Conservation (phyloP, 2,888 invertebrate genomes). For the Eubasilissa splendida region DNA sequence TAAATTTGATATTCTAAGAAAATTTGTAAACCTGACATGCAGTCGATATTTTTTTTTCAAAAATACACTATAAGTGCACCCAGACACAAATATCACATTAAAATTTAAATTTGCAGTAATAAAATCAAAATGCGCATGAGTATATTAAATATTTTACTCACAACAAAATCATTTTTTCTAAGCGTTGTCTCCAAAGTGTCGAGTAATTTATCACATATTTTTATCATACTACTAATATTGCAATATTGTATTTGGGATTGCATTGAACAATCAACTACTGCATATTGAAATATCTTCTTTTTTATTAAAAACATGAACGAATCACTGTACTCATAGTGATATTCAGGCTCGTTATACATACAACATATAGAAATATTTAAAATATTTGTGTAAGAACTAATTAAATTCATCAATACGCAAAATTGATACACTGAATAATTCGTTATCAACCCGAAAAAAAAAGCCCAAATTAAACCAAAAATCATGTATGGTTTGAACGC, state of each 20-base stretch:
- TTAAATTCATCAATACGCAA: not conserved
- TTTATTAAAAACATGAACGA: not conserved
- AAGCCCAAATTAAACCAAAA: too few relatives aligned
- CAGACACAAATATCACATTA: too few relatives aligned
- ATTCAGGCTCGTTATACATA: not conserved
- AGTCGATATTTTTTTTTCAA: too few relatives aligned
- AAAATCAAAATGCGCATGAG: not conserved
- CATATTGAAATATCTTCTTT: not conserved
- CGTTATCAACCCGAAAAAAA: not conserved
- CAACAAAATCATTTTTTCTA: not conserved
- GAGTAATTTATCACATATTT: not conserved
- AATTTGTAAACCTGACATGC: too few relatives aligned
- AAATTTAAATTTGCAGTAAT: not conserved
- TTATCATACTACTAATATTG: not conserved
- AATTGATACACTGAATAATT: not conserved
- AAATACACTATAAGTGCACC: too few relatives aligned
- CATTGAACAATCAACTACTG: not conserved
- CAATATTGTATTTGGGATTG: not conserved
- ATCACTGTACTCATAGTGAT: not conserved
- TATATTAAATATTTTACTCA: not conserved
- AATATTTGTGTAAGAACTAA: not conserved
- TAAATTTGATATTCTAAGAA: too few relatives aligned
- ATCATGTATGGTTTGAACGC: too few relatives aligned
- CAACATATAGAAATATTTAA: not conserved
- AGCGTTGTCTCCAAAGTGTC: not conserved